Percentiles rank a stretch among this genome's conserved stretches.
These are phyloP conservation scores for Conistra vaccinii DNA, from an alignment of 2,888 invertebrate genomes.

Conservation along the genomic window DNA sequence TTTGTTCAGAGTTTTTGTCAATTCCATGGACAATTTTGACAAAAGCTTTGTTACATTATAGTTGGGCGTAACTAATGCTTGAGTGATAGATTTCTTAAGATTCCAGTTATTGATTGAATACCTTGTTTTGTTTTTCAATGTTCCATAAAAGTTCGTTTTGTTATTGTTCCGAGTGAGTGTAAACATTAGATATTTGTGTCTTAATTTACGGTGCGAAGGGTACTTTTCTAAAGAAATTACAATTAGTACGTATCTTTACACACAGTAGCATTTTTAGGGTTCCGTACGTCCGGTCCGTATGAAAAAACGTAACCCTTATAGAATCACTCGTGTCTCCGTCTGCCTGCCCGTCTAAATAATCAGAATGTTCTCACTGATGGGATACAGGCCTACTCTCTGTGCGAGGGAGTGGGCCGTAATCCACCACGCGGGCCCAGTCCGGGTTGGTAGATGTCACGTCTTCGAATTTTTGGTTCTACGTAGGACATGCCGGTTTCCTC, in stretches of 20 bases:
- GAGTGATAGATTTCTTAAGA: slow-evolving; percentile 77
- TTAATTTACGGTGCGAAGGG: slow-evolving; percentile 32
- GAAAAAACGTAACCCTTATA: no score
- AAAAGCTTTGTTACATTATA: slow-evolving; percentile 75
- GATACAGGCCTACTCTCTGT: no score
- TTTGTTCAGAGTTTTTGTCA: slow-evolving; percentile 70
- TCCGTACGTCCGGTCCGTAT: no score
- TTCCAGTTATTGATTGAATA: slow-evolving; percentile 72
- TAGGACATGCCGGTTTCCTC: no score
- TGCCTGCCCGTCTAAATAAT: no score
- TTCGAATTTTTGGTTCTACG: no score
- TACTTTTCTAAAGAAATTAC: neutral
- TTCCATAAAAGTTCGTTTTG: slow-evolving; percentile 36
- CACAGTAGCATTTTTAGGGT: slow-evolving; percentile 30
- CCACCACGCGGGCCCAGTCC: no score
- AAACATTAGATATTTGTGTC: slow-evolving; percentile 21
- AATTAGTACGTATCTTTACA: neutral
- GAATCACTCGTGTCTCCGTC: no score
- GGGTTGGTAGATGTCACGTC: no score
- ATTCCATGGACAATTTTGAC: slow-evolving; percentile 61
- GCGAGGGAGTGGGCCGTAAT: no score
- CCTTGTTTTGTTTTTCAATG: slow-evolving; percentile 64
- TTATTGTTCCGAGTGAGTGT: slow-evolving; percentile 17
- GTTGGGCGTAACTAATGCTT: slow-evolving; percentile 75
- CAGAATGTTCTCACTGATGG: no score